Evolutionary conservation across 2,888 invertebrate species (phyloP).

Genomic region (Oligia strigilis): DNA sequence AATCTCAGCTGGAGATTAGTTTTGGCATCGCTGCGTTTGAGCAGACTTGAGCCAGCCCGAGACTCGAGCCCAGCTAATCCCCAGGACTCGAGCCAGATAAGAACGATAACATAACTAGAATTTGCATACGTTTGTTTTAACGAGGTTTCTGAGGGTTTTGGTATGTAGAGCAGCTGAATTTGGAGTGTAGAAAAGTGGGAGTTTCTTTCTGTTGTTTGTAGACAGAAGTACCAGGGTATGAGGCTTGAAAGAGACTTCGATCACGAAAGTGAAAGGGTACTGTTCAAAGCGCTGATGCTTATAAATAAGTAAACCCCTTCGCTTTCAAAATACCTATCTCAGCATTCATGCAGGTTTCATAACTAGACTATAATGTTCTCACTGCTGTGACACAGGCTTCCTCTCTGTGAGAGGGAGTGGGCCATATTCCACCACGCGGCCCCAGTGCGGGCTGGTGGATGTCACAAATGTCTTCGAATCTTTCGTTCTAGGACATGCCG

Average conservation of each 20-base stretch:
- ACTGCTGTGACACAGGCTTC: too few species aligned
- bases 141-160: slow-evolving; percentile 58
- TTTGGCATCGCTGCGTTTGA: slow-evolving; percentile 66
- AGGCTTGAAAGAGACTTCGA: not conserved
- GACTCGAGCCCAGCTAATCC: slow-evolving; percentile 62
- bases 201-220: slow-evolving; percentile 17
- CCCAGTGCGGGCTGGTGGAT: too few species aligned
- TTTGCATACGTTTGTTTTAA: slow-evolving; percentile 68
- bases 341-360: not conserved
- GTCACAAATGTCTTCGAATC: too few species aligned
- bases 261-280: not conserved
- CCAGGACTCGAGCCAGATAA: slow-evolving; percentile 65
- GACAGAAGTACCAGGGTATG: not conserved
- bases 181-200: slow-evolving; percentile 17
- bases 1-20: slow-evolving; percentile 68
- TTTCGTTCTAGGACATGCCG: too few species aligned
- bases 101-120: slow-evolving; percentile 66
- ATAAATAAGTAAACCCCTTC: slow-evolving; percentile 5
- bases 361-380: too few species aligned
- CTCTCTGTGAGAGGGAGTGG: too few species aligned
- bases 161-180: slow-evolving; percentile 58
- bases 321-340: slow-evolving; percentile 1
- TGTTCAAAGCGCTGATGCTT: not conserved
- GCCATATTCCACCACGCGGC: too few species aligned
- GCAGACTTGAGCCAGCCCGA: slow-evolving; percentile 58